phyloP scores from a whole-genome alignment of 1,140 invertebrate species.

The Archivesica marissinica region DNA sequence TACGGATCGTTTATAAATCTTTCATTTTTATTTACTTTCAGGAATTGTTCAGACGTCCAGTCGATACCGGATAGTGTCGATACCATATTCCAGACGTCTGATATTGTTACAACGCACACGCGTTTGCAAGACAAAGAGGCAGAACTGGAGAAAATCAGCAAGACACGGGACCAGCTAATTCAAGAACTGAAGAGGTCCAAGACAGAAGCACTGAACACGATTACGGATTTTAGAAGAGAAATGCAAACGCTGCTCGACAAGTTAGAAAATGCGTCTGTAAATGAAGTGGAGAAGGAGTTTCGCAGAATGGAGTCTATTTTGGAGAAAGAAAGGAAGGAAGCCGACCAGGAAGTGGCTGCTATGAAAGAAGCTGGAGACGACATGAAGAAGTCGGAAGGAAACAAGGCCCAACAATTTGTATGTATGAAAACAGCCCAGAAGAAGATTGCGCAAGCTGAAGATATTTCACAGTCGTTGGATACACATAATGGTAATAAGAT shows the following conservation, averaged over 20 bases:
- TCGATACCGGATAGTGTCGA: background rate
- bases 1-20: too few relatives aligned
- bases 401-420: background rate
- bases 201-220: background rate
- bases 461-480: background rate
- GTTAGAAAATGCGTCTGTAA: background rate
- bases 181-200: background rate
- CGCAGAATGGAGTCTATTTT: background rate
- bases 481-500: background rate
- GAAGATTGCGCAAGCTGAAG: background rate
- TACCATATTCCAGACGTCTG: background rate
- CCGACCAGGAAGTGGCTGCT: background rate
- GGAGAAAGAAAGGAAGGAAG: background rate
- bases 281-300: background rate
- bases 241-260: background rate
- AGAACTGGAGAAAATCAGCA: background rate
- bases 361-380: background rate
- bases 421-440: too few relatives aligned
- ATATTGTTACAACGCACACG: background rate
- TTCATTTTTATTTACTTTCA: too few relatives aligned
- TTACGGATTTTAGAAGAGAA: background rate
- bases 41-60: background rate
- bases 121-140: background rate
- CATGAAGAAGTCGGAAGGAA: background rate
- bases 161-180: background rate